A percentile compares a stretch with the other conserved stretches of the same genome.
Evolutionary conservation across 2,797 vertebrate species (phyloP).

Genomic region (Hoplostethus atlanticus): DNA sequence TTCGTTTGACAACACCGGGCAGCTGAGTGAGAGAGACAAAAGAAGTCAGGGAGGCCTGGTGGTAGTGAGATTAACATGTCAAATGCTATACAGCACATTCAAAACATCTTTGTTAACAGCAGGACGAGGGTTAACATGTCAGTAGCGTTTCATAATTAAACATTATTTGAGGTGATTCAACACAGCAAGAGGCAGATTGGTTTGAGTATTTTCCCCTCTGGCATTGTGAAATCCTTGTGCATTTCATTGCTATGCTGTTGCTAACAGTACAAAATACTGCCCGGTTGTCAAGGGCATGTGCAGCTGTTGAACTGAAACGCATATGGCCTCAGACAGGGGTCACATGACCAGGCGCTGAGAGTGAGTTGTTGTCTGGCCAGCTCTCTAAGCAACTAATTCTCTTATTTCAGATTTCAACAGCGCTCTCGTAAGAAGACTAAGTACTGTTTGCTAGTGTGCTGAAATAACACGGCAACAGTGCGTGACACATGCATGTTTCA

Average conservation of each 20-base stretch:
- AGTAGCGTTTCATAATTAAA: neutral
- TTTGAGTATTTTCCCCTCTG: conserved; percentile 26
- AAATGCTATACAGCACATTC: conserved; percentile 13
- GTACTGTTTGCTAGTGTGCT: conserved; percentile 40
- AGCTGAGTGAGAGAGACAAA: conserved; percentile 64
- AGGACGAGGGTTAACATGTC: neutral
- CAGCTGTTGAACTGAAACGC: conserved; percentile 78
- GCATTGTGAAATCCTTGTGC: conserved; percentile 48
- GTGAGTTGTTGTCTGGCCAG: conserved; percentile 71
- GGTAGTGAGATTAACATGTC: conserved; percentile 2
- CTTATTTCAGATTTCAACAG: conserved; percentile 79
- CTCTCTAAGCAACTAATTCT: conserved; percentile 73
- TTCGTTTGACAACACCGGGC: conserved; percentile 76
- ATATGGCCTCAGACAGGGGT: conserved; percentile 68
- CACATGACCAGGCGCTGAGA: conserved; percentile 70
- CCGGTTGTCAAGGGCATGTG: conserved; percentile 77
- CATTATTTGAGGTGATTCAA: conserved; percentile 10
- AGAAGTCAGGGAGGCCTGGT: conserved; percentile 28
- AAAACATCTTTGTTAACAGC: conserved; percentile 1
- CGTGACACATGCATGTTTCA: conserved; percentile 13
- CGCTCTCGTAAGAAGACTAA: conserved; percentile 41
- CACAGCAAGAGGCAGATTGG: conserved; percentile 15
- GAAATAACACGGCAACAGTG: conserved; percentile 37
- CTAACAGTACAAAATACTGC: conserved; percentile 71
- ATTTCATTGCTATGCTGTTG: conserved; percentile 64